These are phyloP conservation scores for Coryphaenoides rupestris DNA, from an alignment of 2,113 vertebrate species.

Conservation along the genomic window DNA sequence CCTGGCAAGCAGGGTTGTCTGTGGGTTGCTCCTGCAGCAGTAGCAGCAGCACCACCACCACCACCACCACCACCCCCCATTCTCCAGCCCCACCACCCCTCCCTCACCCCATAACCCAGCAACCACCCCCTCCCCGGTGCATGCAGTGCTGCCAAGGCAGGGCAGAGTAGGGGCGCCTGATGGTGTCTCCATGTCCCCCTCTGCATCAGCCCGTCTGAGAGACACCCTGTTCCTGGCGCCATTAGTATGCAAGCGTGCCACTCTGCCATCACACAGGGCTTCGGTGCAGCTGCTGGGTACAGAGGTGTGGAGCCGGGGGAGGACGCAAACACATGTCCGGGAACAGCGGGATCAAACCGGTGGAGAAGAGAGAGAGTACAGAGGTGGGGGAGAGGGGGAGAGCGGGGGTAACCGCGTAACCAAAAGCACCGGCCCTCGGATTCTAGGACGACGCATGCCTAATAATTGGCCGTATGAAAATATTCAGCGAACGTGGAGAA, in stretches of 20 bases:
- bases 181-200: constrained; percentile 49
- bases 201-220: constrained; percentile 50
- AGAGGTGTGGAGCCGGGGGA: constrained; percentile 48
- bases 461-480: neutral
- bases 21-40: too few species aligned
- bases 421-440: neutral
- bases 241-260: constrained; percentile 70
- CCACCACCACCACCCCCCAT: too few species aligned
- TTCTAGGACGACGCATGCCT: too few species aligned
- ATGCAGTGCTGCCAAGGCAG: constrained; percentile 6
- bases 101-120: too few species aligned
- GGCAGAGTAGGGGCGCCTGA: constrained; percentile 37
- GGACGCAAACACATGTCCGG: neutral
- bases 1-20: too few species aligned
- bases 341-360: too few species aligned
- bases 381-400: constrained; percentile 18
- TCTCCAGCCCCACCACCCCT: neutral
- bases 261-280: constrained; percentile 63
- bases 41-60: too few species aligned
- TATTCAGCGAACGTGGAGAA: neutral
- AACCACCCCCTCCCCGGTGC: constrained; percentile 2
- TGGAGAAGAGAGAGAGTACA: neutral
- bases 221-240: constrained; percentile 44
- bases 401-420: constrained; percentile 15
- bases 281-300: constrained; percentile 66